Evolutionary conservation across 2,888 invertebrate genomes (phyloP).

Genomic region (Lathronympha strigana): DNA sequence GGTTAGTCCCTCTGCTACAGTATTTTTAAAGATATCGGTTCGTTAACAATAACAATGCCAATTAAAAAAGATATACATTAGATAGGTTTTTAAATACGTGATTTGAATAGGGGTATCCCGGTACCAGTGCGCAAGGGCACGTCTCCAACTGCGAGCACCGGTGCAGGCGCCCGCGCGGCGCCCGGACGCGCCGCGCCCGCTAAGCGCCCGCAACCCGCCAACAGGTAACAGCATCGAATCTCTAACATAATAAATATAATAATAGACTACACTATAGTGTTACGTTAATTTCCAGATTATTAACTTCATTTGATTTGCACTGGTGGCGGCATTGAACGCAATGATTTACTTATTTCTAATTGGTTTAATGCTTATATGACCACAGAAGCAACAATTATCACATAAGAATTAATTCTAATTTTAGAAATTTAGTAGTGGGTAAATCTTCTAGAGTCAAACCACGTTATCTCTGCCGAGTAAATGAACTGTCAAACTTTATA

Average conservation of each 20-base stretch:
- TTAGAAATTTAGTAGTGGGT: not conserved
- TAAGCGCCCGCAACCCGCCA: constrained; percentile 72
- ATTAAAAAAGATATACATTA: no score
- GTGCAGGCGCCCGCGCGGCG: constrained; percentile 43
- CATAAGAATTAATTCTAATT: not conserved
- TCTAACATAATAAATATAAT: no score
- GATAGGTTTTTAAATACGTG: no score
- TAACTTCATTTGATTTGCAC: constrained; percentile 1
- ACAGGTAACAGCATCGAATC: constrained; percentile 62
- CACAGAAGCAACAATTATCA: not conserved
- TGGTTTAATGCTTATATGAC: not conserved
- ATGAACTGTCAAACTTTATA: no score
- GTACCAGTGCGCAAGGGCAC: constrained; percentile 78
- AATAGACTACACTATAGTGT: not conserved
- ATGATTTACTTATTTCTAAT: not conserved
- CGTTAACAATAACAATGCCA: no score
- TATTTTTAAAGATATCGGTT: no score
- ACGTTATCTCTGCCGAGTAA: no score
- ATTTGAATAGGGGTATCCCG: constrained; percentile 77
- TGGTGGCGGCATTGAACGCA: not conserved
- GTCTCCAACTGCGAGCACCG: constrained; percentile 71
- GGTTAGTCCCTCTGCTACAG: constrained; percentile 60
- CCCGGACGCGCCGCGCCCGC: constrained; percentile 43
- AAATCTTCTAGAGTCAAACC: not conserved
- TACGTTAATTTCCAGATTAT: not conserved